Base-by-base conservation (phyloP, 30 jellyfish, hydroid and myxozoan genomes). In the Morbakka virulenta region DNA sequence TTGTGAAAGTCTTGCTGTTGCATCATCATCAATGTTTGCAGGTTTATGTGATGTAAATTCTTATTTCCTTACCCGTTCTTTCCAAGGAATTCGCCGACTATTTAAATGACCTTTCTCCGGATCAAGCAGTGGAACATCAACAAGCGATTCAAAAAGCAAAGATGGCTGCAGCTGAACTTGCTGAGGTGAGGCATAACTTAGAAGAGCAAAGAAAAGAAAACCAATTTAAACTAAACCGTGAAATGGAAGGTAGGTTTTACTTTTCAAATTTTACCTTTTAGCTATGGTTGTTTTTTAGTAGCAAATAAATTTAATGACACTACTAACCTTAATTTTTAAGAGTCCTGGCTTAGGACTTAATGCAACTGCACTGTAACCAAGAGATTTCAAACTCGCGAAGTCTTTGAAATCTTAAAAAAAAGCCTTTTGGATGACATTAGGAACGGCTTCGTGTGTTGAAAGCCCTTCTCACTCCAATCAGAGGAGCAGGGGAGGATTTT, bases 41-140 rank as follows among this genome's bases (percentile, higher is more conserved):
- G 17, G 12, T 57, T 22, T 9, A 9, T 13, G 23, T 57, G 12
- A 13, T 9, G 28, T 6, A 31, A 57, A 9, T 9, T 13, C 28
- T 9, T 6, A 57, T 9, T 23, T 57, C 13, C 28, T 9, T 57
- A 31, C 22, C 28, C 30, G 57, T 35, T 35, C 25, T n/a, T 47
- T 48, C 32, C 3, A 36, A 85, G 93, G 98, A 92, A 63, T 92
- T 75, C 80, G 98, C 98, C 2, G 98, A 92, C 21, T 92, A 90
- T 79, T 71, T 92, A 57, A 63, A 74, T 31, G 98, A 92, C 30
- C 35, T 92, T 52, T 80, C 96, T 3, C 98, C 98, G 1, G 91
- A 75, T 48, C 91, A 76, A 69, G 87, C 96, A 13, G 85, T 83
- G 2, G 93, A 85, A 50, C 96, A 92, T 35, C 91, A 74, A 70